phyloP scores from a whole-genome alignment of 2,797 vertebrate genomes.

The Anguilla anguilla region DNA sequence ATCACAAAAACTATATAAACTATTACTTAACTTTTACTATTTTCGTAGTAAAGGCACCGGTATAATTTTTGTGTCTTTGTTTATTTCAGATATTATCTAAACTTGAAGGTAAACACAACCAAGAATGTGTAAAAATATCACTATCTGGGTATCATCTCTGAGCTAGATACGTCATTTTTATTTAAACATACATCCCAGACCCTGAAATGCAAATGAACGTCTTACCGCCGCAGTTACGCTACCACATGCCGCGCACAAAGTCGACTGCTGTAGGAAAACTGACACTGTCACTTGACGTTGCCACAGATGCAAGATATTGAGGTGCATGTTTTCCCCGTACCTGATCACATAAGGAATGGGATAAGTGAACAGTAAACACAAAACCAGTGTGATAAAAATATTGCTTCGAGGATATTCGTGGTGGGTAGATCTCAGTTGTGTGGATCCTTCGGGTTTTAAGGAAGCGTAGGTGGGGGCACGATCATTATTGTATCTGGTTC shows the following conservation, averaged over 20 bases:
- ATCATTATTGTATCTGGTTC: neutral
- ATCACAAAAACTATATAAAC: no score
- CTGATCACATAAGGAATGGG: neutral
- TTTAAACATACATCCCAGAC: neutral
- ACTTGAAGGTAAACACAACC: neutral
- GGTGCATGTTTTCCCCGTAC: neutral
- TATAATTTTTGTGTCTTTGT: neutral
- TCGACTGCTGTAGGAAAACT: neutral
- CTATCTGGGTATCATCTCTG: neutral
- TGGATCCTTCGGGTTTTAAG: neutral
- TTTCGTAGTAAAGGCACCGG: neutral
- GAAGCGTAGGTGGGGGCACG: neutral
- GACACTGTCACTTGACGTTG: neutral
- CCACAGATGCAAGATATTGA: neutral
- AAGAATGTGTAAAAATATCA: neutral
- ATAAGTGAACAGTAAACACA: neutral
- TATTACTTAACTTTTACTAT: neutral
- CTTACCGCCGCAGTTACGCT: neutral
- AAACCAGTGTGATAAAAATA: neutral
- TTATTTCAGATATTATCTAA: neutral
- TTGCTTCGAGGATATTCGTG: neutral
- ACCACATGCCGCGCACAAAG: neutral
- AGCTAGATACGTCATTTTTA: neutral
- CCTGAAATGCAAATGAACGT: neutral
- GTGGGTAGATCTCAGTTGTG: neutral